Evolutionary conservation across 2,888 invertebrate genomes (phyloP).

Genomic region (Drosophila parthenogenetica): DNA sequence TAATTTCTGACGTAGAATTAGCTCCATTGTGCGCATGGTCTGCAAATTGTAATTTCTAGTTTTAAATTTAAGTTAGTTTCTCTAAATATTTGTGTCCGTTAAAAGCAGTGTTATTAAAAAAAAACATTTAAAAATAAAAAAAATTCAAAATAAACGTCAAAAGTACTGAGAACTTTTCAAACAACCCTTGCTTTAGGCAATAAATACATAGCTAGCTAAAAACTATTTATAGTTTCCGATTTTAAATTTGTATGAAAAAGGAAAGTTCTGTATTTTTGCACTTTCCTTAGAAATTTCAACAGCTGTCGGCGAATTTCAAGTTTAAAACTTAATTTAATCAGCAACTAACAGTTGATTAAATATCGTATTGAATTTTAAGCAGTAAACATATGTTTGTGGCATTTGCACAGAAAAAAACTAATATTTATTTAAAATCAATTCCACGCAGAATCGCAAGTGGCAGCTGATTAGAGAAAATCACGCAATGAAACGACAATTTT

Average conservation of each 20-base stretch:
- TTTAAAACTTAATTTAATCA: background rate
- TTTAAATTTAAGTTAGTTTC: conserved; percentile 8
- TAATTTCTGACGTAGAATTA: conserved; percentile 89
- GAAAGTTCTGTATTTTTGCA: conserved; percentile 57
- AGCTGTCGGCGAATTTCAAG: conserved; percentile 7
- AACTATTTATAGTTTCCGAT: conserved; percentile 67
- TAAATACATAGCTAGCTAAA: conserved; percentile 24
- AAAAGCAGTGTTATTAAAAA: conserved; percentile 9
- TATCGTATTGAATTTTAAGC: background rate
- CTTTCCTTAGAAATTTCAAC: conserved; percentile 13
- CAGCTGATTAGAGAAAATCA: background rate
- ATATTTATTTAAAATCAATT: background rate
- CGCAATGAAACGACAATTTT: background rate
- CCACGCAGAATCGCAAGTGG: conserved; percentile 4
- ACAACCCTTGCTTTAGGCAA: conserved; percentile 36
- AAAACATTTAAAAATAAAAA: conserved; percentile 19
- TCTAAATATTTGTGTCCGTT: conserved; percentile 3
- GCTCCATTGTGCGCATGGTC: conserved; percentile 91
- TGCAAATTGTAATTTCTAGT: conserved; percentile 85
- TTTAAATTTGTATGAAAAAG: conserved; percentile 67
- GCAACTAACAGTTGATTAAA: background rate
- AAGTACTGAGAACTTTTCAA: conserved; percentile 54
- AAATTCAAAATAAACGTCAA: conserved; percentile 4
- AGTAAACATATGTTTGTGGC: background rate
- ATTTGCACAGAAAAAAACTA: background rate